phyloP scores from a whole-genome alignment of 2,888 invertebrate genomes.

The Parnassius mnemosyne region DNA sequence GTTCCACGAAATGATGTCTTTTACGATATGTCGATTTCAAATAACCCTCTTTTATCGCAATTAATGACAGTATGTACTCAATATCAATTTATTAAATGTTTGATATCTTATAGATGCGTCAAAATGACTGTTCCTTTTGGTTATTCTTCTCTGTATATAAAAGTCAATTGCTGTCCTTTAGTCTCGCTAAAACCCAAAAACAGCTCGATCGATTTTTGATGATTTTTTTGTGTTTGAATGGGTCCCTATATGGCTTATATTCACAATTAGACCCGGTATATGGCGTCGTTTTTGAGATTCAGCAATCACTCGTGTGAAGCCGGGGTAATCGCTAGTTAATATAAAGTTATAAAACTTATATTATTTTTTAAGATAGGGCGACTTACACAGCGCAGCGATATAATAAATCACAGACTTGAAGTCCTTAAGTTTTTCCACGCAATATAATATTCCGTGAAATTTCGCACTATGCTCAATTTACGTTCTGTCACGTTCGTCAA shows the following conservation, averaged over 20 bases:
- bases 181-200: too few relatives aligned
- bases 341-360: background rate
- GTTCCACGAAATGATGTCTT: constrained; percentile 44
- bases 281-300: too few relatives aligned
- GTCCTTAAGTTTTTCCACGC: background rate
- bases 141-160: background rate
- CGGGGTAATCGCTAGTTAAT: background rate
- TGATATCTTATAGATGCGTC: background rate
- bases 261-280: too few relatives aligned
- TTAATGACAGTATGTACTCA: constrained; percentile 23
- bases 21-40: constrained; percentile 36
- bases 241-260: too few relatives aligned
- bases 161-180: too few relatives aligned
- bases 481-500: background rate
- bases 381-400: background rate
- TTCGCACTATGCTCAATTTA: background rate
- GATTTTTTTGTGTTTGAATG: too few relatives aligned
- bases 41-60: constrained; percentile 18
- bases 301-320: too few relatives aligned
- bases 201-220: too few relatives aligned
- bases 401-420: background rate
- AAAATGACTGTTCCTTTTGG: background rate
- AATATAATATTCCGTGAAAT: too few relatives aligned
- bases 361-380: background rate
- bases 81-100: constrained; percentile 7